Conservation (phyloP, 92 coral and sea anemone genomes). For the Anthopleura xanthogrammica region DNA sequence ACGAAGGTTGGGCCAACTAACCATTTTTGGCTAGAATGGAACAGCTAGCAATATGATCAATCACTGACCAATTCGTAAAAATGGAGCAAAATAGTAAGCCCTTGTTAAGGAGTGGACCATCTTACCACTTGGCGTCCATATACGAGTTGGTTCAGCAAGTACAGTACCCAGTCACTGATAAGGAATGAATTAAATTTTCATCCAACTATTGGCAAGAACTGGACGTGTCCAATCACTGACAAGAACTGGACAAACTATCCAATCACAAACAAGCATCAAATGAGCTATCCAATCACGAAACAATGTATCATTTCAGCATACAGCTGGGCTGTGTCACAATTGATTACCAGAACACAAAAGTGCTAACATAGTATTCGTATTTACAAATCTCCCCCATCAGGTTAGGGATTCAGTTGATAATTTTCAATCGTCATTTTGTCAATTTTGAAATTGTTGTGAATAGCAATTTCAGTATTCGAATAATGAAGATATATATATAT, state of each 20-base stretch:
- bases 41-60: no score
- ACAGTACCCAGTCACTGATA: neutral
- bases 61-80: no score
- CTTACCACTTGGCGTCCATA: no score
- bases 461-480: conserved; percentile 4
- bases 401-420: neutral
- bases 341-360: neutral
- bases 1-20: no score
- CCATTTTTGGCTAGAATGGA: no score
- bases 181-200: neutral
- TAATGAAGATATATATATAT: neutral
- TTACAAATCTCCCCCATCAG: neutral
- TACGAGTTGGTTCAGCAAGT: no score
- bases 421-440: neutral
- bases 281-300: neutral
- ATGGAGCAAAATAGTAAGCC: no score
- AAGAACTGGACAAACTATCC: neutral
- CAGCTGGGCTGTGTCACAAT: conserved; percentile 2
- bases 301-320: neutral
- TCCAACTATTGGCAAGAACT: neutral
- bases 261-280: neutral
- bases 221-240: neutral
- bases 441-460: conserved; percentile 11
- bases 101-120: no score
- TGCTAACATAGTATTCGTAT: neutral